A percentile compares a stretch with the other conserved stretches of the same genome.
These are phyloP conservation scores for Metopia argyrocephala DNA, from an alignment of 2,888 invertebrate species.

Conservation along the genomic window DNA sequence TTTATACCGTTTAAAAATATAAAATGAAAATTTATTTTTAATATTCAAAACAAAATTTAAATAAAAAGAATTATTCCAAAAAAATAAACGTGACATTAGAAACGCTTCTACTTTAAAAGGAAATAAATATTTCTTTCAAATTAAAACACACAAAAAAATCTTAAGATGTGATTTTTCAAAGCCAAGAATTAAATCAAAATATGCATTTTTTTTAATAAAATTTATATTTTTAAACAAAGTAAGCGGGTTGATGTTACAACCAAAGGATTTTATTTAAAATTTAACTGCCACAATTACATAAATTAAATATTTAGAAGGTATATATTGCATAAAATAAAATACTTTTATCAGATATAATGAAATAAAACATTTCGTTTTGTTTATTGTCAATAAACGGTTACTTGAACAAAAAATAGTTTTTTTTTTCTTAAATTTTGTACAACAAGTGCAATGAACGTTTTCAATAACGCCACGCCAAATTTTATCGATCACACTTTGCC, in stretches of 20 bases:
- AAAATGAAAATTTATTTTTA: not conserved
- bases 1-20: not conserved
- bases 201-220: not conserved
- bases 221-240: not conserved
- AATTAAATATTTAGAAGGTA: not conserved
- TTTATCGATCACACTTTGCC: constrained; percentile 1
- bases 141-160: not conserved
- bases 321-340: constrained; percentile 2
- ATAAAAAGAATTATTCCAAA: constrained; percentile 5
- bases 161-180: not conserved
- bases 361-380: no score
- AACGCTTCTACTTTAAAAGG: not conserved
- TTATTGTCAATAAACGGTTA: no score
- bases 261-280: not conserved
- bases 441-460: constrained; percentile 47
- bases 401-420: no score
- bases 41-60: not conserved
- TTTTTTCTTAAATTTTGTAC: constrained; percentile 31
- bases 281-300: not conserved
- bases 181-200: not conserved
- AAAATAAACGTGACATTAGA: not conserved
- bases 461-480: constrained; percentile 17
- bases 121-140: not conserved
- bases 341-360: not conserved
- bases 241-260: not conserved